phyloP scores from a whole-genome alignment of 2,888 invertebrate genomes.

The Epirrhoe tristata region DNA sequence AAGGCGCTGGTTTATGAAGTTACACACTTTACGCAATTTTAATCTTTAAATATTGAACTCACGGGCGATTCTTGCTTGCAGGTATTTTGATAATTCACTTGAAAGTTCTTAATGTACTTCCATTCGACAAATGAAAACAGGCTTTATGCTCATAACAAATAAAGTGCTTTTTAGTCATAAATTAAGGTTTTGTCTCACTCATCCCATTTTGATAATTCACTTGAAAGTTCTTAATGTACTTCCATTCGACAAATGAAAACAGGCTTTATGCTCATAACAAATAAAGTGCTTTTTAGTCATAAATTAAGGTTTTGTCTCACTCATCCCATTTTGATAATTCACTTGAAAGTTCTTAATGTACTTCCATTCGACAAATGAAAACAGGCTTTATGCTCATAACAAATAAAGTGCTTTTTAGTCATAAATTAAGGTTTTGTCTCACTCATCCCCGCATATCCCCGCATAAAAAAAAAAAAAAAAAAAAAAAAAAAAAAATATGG shows the following conservation, averaged over 20 bases:
- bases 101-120: neutral
- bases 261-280: neutral
- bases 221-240: neutral
- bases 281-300: neutral
- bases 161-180: neutral
- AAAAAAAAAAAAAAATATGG: too few relatives aligned
- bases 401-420: neutral
- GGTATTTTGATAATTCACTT: neutral
- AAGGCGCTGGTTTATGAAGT: slow-evolving; percentile 12
- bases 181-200: neutral
- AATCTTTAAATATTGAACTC: slow-evolving; percentile 1
- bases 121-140: neutral
- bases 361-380: neutral
- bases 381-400: neutral
- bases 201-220: neutral
- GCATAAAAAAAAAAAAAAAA: too few relatives aligned
- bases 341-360: slow-evolving; percentile 2
- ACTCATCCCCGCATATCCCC: too few relatives aligned
- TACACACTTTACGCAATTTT: neutral
- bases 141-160: neutral
- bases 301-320: neutral
- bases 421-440: neutral
- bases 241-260: neutral
- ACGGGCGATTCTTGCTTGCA: slow-evolving; percentile 5
- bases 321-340: neutral